These are phyloP conservation scores for Dione vanillae DNA, from an alignment of 2,888 invertebrate genomes.

Conservation along the genomic window DNA sequence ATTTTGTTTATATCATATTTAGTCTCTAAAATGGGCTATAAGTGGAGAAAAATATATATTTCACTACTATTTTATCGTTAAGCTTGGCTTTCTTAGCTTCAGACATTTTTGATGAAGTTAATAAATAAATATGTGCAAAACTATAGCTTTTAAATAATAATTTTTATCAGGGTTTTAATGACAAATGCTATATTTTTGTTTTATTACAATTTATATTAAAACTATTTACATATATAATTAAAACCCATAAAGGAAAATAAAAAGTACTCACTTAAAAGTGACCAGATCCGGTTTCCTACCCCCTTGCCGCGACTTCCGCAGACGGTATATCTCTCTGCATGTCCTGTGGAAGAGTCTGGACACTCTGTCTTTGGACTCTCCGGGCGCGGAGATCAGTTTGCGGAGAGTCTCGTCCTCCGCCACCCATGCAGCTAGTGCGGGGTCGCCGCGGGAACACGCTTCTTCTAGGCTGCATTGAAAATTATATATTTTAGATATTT, in stretches of 20 bases:
- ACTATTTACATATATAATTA: too few relatives aligned
- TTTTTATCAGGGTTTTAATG: too few relatives aligned
- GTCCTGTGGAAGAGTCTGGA: slow-evolving; percentile 91
- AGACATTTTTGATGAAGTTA: too few relatives aligned
- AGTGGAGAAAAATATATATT: too few relatives aligned
- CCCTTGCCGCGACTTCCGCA: slow-evolving; percentile 93
- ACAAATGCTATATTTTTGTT: too few relatives aligned
- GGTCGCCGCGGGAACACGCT: slow-evolving; percentile 92
- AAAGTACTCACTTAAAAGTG: slow-evolving; percentile 92
- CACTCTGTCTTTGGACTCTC: slow-evolving; percentile 57
- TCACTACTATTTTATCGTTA: too few relatives aligned
- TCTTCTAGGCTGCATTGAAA: slow-evolving; percentile 87
- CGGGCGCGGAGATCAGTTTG: slow-evolving; percentile 81
- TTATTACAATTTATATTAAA: too few relatives aligned
- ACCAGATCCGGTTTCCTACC: slow-evolving; percentile 95
- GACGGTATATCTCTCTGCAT: slow-evolving; percentile 95
- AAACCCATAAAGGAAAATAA: background rate
- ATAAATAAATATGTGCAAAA: too few relatives aligned
- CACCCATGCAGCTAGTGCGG: slow-evolving; percentile 93
- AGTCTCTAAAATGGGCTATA: too few relatives aligned
- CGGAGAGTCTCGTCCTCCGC: slow-evolving; percentile 94
- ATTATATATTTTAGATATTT: background rate
- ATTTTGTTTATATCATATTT: too few relatives aligned
- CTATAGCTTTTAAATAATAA: too few relatives aligned
- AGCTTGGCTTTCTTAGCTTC: too few relatives aligned